Evolutionary conservation across 2,888 invertebrate species (phyloP).

Genomic region (Melinaea marsaeus): DNA sequence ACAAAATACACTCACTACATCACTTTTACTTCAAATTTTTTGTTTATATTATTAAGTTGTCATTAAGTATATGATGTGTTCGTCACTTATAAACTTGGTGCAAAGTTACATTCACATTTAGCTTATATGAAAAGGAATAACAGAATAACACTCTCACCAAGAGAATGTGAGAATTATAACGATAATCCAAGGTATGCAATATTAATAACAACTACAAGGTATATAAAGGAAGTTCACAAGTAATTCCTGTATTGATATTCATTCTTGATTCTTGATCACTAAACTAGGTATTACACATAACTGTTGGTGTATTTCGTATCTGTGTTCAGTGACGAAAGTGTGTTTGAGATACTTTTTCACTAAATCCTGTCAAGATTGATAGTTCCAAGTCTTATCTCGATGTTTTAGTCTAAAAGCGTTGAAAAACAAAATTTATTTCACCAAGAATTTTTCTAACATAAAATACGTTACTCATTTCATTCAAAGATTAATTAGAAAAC

Average conservation of each 20-base stretch:
- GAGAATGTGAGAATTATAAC: background rate
- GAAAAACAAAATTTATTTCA: background rate
- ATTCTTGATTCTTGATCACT: no score
- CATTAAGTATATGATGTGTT: no score
- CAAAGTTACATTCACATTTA: no score
- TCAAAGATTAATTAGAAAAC: slow-evolving; percentile 23
- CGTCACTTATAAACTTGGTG: no score
- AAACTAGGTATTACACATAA: background rate
- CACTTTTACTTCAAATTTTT: no score
- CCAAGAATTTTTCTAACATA: background rate
- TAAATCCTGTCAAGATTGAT: background rate
- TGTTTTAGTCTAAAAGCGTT: background rate
- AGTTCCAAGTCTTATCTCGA: background rate
- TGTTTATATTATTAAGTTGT: no score
- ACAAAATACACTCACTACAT: no score
- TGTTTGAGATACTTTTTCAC: background rate
- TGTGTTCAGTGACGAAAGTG: background rate
- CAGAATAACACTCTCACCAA: no score
- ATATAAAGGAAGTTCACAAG: background rate
- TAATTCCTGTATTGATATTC: slow-evolving; percentile 3
- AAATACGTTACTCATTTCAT: background rate
- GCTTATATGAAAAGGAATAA: no score
- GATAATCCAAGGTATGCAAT: background rate
- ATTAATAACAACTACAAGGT: background rate
- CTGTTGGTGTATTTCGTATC: background rate